These are phyloP conservation scores for Diarsia rubi DNA, from an alignment of 2,888 invertebrate genomes.

Conservation along the genomic window DNA sequence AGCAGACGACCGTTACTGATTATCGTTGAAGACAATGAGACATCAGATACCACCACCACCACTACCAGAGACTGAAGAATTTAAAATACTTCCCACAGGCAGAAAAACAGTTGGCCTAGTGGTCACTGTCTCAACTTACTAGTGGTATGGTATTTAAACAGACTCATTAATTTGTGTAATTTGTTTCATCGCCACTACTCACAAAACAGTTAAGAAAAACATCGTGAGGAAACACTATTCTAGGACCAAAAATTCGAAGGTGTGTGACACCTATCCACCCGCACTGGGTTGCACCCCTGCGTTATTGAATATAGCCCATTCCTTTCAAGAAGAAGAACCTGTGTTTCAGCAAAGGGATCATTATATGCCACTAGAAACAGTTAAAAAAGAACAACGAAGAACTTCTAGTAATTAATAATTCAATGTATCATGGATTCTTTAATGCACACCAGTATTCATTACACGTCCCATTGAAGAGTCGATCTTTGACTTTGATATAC, in stretches of 20 bases:
- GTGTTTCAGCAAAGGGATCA: too few relatives aligned
- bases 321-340: neutral
- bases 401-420: slow-evolving; percentile 64
- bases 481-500: slow-evolving; percentile 81
- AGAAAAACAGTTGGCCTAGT: neutral
- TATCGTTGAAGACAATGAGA: neutral
- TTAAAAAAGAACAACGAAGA: slow-evolving; percentile 42
- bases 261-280: neutral
- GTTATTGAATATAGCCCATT: neutral
- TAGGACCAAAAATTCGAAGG: neutral
- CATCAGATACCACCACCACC: too few relatives aligned
- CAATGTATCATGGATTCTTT: slow-evolving; percentile 74
- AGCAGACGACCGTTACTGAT: neutral
- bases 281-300: too few relatives aligned
- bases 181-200: neutral
- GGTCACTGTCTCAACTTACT: neutral
- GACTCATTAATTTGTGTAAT: neutral
- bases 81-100: neutral
- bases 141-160: neutral
- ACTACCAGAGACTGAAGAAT: neutral
- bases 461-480: slow-evolving; percentile 80
- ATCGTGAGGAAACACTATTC: neutral
- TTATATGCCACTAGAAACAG: neutral
- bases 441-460: slow-evolving; percentile 78
- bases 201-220: neutral